Conservation (phyloP, 1,140 invertebrate genomes). For the Bemisia tabaci region DNA sequence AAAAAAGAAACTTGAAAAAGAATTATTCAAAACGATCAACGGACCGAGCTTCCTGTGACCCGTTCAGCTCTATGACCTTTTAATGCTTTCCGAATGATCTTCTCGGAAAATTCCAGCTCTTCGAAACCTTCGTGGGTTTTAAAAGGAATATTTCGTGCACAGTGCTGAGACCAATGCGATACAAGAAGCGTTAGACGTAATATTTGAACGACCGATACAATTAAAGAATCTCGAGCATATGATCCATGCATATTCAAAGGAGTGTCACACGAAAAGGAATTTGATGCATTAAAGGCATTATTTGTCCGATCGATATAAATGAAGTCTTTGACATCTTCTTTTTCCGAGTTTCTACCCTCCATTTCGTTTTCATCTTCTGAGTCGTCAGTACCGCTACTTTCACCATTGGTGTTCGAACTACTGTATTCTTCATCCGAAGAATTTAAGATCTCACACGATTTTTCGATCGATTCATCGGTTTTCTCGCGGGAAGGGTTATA, state of each 20-base stretch:
- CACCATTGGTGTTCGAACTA: too few relatives aligned
- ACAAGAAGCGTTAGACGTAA: neutral
- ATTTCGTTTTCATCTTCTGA: too few relatives aligned
- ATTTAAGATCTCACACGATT: too few relatives aligned
- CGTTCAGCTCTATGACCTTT: too few relatives aligned
- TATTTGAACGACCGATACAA: neutral
- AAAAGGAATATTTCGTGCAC: neutral
- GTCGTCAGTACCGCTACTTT: too few relatives aligned
- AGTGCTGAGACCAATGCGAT: neutral
- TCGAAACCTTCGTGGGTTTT: neutral
- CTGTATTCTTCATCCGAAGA: too few relatives aligned
- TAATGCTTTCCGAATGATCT: neutral
- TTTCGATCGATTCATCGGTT: too few relatives aligned
- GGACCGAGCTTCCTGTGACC: too few relatives aligned
- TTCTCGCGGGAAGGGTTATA: too few relatives aligned
- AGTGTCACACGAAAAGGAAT: neutral
- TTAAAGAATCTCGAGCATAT: neutral
- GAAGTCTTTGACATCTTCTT: neutral
- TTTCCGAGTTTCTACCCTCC: too few relatives aligned
- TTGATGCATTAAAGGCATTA: neutral
- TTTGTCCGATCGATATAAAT: neutral
- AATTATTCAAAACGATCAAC: too few relatives aligned
- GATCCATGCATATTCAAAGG: neutral
- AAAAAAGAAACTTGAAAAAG: too few relatives aligned
- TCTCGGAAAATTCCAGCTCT: neutral